Evolutionary conservation across 2,113 vertebrate species (phyloP).

Genomic region (Ivindomyrus marchei): DNA sequence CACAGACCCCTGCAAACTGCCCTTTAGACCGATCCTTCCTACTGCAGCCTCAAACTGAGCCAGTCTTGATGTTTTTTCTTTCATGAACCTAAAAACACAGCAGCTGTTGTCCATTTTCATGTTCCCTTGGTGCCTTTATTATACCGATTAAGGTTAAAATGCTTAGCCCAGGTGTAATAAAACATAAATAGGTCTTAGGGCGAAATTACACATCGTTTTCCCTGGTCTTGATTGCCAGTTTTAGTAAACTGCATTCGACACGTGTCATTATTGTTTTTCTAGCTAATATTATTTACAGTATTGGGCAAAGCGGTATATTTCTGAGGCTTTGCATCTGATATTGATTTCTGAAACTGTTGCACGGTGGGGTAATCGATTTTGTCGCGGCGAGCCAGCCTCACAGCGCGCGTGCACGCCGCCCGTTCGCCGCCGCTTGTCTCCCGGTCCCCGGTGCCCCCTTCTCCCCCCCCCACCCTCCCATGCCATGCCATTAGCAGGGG

Average conservation of each 20-base stretch:
- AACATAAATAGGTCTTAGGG: not conserved
- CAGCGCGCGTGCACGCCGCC: not conserved
- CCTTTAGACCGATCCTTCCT: not conserved
- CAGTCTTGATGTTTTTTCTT: not conserved
- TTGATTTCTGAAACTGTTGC: not conserved
- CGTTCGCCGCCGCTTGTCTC: slow-evolving; percentile 1
- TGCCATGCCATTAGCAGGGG: no score
- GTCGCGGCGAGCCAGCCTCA: not conserved
- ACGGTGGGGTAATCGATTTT: not conserved
- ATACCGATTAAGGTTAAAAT: not conserved
- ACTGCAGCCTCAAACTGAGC: not conserved
- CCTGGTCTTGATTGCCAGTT: not conserved
- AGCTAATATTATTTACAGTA: not conserved
- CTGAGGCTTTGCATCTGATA: not conserved
- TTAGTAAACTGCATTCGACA: not conserved
- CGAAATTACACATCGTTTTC: not conserved
- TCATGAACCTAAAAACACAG: not conserved
- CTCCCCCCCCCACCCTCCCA: slow-evolving; percentile 30
- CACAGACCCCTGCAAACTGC: not conserved
- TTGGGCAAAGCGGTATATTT: not conserved
- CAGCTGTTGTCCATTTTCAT: not conserved
- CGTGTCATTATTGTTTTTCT: not conserved
- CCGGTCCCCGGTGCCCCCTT: not conserved
- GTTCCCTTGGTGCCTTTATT: not conserved
- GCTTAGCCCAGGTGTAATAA: not conserved